Conservation (phyloP, 2,888 invertebrate species). For the Ophion costatus region DNA sequence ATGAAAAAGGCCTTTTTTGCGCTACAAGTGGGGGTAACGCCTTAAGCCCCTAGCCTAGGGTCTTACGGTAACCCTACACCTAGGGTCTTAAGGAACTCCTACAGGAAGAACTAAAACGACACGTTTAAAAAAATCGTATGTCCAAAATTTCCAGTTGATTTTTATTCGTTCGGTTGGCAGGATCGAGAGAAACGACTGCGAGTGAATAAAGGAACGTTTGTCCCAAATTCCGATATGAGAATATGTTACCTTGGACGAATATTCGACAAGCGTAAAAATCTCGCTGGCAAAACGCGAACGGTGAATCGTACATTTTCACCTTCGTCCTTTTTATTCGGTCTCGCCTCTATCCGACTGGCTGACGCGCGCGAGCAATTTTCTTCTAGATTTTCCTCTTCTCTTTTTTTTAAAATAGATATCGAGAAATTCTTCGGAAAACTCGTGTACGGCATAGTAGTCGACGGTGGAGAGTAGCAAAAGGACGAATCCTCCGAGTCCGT, state of each 20-base stretch:
- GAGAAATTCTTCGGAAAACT: constrained; percentile 40
- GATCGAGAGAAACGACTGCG: no score
- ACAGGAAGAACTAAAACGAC: no score
- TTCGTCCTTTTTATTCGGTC: constrained; percentile 7
- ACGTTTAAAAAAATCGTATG: no score
- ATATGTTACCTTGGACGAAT: neutral
- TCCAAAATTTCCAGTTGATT: no score
- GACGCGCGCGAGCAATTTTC: constrained; percentile 18
- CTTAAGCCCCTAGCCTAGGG: no score
- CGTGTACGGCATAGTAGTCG: constrained; percentile 16
- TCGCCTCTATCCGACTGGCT: constrained; percentile 7
- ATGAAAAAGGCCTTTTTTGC: no score
- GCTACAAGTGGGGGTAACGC: no score
- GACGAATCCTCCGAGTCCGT: constrained; percentile 24
- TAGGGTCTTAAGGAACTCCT: no score
- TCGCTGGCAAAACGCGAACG: neutral
- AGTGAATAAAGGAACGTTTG: no score
- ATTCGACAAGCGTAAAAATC: constrained; percentile 4
- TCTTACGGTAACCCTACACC: no score
- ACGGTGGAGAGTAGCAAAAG: constrained; percentile 39
- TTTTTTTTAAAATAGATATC: neutral
- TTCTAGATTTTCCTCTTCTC: constrained; percentile 7
- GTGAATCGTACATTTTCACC: constrained; percentile 5
- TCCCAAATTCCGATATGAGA: neutral
- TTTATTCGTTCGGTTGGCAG: no score